These are phyloP conservation scores for Cryptophagus acutangulus DNA, from an alignment of 2,888 invertebrate species.

Conservation along the genomic window DNA sequence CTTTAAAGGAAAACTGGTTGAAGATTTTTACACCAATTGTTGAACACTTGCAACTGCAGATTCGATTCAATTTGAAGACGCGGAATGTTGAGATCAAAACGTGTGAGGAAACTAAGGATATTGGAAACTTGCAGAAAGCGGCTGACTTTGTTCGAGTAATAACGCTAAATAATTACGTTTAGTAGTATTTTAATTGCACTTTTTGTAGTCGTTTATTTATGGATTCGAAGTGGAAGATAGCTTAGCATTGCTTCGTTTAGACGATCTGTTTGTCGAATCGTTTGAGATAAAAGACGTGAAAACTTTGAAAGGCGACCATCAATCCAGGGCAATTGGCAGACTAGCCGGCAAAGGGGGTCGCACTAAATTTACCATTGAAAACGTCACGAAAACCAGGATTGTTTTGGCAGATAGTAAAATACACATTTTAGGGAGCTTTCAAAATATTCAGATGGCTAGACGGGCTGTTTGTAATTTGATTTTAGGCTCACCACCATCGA, in stretches of 20 bases:
- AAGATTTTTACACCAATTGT: slow-evolving; percentile 96
- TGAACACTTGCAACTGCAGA: slow-evolving; percentile 89
- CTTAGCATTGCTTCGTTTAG: slow-evolving; percentile 85
- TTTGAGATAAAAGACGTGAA: slow-evolving; percentile 98
- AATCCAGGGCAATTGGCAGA: slow-evolving; percentile 93
- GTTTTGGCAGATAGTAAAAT: slow-evolving; percentile 95
- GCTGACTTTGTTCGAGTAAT: slow-evolving; percentile 89
- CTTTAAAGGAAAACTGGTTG: slow-evolving; percentile 94
- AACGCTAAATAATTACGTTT: slow-evolving; percentile 37
- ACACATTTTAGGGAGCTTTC: slow-evolving; percentile 94
- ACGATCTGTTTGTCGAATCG: slow-evolving; percentile 94
- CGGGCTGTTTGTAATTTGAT: slow-evolving; percentile 95
- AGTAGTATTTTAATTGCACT: slow-evolving; percentile 7
- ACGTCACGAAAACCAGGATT: slow-evolving; percentile 96
- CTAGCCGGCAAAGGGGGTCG: slow-evolving; percentile 96
- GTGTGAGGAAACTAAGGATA: slow-evolving; percentile 69
- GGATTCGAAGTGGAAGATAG: slow-evolving; percentile 98
- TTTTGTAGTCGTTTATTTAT: slow-evolving; percentile 71
- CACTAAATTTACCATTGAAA: slow-evolving; percentile 98
- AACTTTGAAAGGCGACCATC: slow-evolving; percentile 89
- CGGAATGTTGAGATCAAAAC: slow-evolving; percentile 83
- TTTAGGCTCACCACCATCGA: slow-evolving; percentile 93
- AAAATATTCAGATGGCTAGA: slow-evolving; percentile 92
- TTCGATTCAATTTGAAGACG: slow-evolving; percentile 88
- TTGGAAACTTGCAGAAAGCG: slow-evolving; percentile 90